Conservation (phyloP, 2,113 vertebrate species). For the Pedetes capensis region DNA sequence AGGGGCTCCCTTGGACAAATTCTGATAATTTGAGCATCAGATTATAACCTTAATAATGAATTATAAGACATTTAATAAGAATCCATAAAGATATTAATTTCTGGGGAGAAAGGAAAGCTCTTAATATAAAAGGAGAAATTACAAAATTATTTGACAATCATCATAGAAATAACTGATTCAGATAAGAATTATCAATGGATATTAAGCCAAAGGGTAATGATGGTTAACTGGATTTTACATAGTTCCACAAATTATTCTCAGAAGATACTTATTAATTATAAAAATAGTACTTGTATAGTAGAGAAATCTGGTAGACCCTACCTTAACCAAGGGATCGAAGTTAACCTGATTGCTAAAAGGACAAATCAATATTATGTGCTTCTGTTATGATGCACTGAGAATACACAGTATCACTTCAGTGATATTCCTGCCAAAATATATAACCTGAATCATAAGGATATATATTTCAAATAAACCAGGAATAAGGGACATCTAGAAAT, state of each 20-base stretch:
- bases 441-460: too few relatives aligned
- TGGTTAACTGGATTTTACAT: not conserved
- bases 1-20: not conserved
- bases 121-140: not conserved
- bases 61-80: slow-evolving; percentile 29
- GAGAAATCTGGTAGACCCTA: not conserved
- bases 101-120: not conserved
- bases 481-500: not conserved
- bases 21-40: not conserved
- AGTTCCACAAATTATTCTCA: not conserved
- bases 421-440: not conserved
- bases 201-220: not conserved
- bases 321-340: not conserved
- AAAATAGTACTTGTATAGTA: not conserved
- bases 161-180: not conserved
- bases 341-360: not conserved
- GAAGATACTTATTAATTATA: not conserved
- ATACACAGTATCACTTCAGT: not conserved
- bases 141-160: not conserved
- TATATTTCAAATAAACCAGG: not conserved
- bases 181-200: not conserved
- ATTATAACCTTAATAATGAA: slow-evolving; percentile 1
- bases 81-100: not conserved
- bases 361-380: not conserved
- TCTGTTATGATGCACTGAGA: not conserved